These are phyloP conservation scores for Cirrhinus mrigala DNA, from an alignment of 2,797 vertebrate genomes.

Conservation along the genomic window DNA sequence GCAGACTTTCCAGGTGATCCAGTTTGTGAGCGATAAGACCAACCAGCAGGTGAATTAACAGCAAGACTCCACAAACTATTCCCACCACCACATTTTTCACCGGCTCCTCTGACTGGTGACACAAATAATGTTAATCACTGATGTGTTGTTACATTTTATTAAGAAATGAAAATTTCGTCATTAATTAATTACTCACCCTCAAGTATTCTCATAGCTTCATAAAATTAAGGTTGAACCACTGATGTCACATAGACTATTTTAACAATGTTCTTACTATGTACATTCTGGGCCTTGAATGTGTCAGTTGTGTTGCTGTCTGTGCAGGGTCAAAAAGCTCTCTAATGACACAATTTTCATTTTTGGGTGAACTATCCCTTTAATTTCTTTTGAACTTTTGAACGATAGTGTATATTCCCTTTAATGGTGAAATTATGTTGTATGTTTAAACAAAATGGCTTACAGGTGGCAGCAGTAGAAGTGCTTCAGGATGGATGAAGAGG, in stretches of 20 bases:
- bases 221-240: too few relatives aligned
- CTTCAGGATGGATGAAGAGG: constrained; percentile 82
- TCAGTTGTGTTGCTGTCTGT: too few relatives aligned
- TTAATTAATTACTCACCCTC: background rate
- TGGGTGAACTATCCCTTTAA: background rate
- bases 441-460: constrained; percentile 61
- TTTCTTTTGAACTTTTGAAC: too few relatives aligned
- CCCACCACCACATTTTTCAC: constrained; percentile 72
- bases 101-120: constrained; percentile 70
- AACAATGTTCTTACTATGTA: too few relatives aligned
- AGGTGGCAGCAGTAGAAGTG: constrained; percentile 79
- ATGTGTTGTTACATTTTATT: background rate
- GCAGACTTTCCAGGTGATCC: constrained; percentile 79
- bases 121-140: background rate
- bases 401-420: background rate
- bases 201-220: too few relatives aligned
- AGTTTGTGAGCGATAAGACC: constrained; percentile 81
- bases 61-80: constrained; percentile 76
- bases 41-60: constrained; percentile 77
- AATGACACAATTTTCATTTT: background rate
- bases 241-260: too few relatives aligned
- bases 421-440: background rate
- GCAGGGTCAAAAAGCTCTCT: too few relatives aligned
- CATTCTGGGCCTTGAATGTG: too few relatives aligned
- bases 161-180: background rate